These are phyloP conservation scores for Melanotaenia maccullochi DNA, from an alignment of 2,797 vertebrate genomes.

Conservation along the genomic window DNA sequence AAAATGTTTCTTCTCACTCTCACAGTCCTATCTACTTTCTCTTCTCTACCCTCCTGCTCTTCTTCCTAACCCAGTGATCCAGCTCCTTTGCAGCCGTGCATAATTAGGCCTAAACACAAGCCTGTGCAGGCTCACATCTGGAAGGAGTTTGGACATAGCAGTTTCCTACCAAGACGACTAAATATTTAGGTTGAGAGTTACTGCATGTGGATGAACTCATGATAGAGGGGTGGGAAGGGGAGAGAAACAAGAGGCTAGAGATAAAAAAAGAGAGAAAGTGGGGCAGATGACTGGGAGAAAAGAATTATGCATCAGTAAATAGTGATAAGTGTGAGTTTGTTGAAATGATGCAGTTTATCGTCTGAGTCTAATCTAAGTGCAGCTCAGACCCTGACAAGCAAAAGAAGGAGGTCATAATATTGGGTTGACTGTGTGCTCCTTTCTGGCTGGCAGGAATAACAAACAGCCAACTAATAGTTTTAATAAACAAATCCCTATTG, in stretches of 20 bases:
- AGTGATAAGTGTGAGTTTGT: slow-evolving; percentile 36
- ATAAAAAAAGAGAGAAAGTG: slow-evolving; percentile 69
- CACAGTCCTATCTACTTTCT: slow-evolving; percentile 62
- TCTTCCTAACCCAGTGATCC: slow-evolving; percentile 69
- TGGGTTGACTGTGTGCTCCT: slow-evolving; percentile 59
- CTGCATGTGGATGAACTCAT: slow-evolving; percentile 87
- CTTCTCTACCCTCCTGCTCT: slow-evolving; percentile 56
- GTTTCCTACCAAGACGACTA: slow-evolving; percentile 89
- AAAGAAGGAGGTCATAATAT: slow-evolving; percentile 59
- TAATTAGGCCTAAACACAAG: slow-evolving; percentile 87
- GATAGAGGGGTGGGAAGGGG: slow-evolving; percentile 73
- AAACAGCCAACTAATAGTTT: slow-evolving; percentile 82
- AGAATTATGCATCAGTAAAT: slow-evolving; percentile 39
- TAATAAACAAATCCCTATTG: slow-evolving; percentile 80
- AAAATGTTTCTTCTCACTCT: slow-evolving; percentile 42
- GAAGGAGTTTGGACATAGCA: slow-evolving; percentile 88
- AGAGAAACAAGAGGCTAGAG: slow-evolving; percentile 55
- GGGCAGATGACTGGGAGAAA: slow-evolving; percentile 38
- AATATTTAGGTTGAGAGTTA: slow-evolving; percentile 90
- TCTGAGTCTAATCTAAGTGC: slow-evolving; percentile 33
- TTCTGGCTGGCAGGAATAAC: slow-evolving; percentile 78
- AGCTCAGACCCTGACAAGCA: neutral
- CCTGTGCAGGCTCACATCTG: slow-evolving; percentile 86
- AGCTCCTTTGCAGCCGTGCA: slow-evolving; percentile 82
- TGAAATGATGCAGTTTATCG: slow-evolving; percentile 21